Evolutionary conservation across 2,888 invertebrate genomes (phyloP).

Genomic region (Troides helena): DNA sequence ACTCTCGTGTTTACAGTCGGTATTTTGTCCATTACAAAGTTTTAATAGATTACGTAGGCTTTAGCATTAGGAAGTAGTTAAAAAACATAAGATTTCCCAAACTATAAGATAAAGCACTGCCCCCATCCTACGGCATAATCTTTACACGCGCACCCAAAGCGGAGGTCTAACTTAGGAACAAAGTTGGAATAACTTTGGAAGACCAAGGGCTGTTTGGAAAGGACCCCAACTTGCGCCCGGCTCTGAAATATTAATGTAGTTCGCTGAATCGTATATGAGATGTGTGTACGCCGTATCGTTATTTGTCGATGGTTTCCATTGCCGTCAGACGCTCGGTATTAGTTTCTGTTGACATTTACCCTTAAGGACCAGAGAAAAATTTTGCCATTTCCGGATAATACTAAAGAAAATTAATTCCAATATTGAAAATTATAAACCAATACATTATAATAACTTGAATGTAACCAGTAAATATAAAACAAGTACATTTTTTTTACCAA

Average conservation of each 20-base stretch:
- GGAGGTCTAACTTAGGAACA: constrained; percentile 55
- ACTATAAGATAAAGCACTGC: constrained; percentile 67
- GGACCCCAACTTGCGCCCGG: constrained; percentile 69
- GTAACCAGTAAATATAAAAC: no score
- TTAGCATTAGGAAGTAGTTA: neutral
- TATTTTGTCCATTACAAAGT: no score
- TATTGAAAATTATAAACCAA: no score
- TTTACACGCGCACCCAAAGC: constrained; percentile 62
- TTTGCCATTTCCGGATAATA: neutral
- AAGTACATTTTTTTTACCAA: no score
- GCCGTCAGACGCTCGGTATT: constrained; percentile 37
- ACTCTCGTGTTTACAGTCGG: no score
- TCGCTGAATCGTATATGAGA: constrained; percentile 76
- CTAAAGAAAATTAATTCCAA: neutral
- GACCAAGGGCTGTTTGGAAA: constrained; percentile 81
- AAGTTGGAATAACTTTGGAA: constrained; percentile 80
- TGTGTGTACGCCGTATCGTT: constrained; percentile 50
- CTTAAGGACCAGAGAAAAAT: neutral
- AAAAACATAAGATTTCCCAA: constrained; percentile 35
- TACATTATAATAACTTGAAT: no score
- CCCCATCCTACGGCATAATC: constrained; percentile 68
- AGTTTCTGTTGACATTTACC: constrained; percentile 44
- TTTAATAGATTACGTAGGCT: neutral
- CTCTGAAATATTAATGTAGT: constrained; percentile 80
- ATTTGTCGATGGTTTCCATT: constrained; percentile 17